Conservation (phyloP, 2,113 vertebrate genomes). For the Daphoenositta chrysoptera region DNA sequence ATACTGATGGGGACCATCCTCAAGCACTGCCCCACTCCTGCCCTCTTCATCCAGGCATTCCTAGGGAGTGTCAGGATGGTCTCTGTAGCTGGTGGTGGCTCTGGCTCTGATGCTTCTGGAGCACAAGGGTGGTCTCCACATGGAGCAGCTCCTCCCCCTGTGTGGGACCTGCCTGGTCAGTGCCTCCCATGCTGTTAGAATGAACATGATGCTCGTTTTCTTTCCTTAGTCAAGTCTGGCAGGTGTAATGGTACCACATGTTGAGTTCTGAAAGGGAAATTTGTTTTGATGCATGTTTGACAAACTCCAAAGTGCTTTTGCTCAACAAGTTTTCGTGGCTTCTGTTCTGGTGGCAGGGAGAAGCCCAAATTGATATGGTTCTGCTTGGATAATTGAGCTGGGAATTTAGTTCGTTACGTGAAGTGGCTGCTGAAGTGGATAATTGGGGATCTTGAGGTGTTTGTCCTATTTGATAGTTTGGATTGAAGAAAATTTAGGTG, state of each 20-base stretch:
- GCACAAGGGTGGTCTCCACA: background rate
- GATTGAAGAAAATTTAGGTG: background rate
- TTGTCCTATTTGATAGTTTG: background rate
- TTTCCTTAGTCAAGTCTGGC: background rate
- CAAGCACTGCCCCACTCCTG: background rate
- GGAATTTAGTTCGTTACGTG: background rate
- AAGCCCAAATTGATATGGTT: background rate
- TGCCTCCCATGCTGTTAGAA: accelerated
- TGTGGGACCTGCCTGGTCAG: background rate
- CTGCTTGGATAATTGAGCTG: background rate
- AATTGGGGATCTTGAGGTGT: background rate
- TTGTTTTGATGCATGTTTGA: background rate
- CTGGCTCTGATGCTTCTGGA: background rate
- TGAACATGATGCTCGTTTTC: accelerated
- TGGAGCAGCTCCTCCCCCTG: background rate
- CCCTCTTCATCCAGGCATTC: background rate
- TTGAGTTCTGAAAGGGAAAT: background rate
- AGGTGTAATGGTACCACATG: background rate
- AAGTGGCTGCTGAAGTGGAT: slow-evolving; percentile 3
- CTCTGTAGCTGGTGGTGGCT: background rate
- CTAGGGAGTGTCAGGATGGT: background rate
- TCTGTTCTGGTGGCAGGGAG: background rate
- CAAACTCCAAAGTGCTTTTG: background rate
- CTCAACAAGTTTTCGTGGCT: background rate
- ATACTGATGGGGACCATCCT: background rate